These are phyloP conservation scores for Tenrec ecaudatus DNA, from an alignment of 2,113 vertebrate genomes.

Conservation along the genomic window DNA sequence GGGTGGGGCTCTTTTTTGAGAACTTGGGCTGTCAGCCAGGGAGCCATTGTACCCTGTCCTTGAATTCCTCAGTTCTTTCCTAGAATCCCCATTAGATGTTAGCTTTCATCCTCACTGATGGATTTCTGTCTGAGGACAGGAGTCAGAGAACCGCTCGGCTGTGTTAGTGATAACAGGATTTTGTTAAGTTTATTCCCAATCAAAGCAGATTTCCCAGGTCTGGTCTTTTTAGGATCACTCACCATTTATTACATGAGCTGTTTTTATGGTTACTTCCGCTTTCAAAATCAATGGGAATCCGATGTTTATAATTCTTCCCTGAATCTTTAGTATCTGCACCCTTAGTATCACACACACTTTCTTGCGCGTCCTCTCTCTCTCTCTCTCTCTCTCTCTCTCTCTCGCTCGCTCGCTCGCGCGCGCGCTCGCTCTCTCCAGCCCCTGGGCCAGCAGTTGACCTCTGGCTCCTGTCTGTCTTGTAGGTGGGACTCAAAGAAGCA, in stretches of 20 bases:
- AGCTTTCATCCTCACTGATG: not conserved
- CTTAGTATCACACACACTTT: too few species aligned
- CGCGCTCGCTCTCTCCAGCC: not conserved
- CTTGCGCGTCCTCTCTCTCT: too few species aligned
- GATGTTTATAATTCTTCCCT: too few species aligned
- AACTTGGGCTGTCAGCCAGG: not conserved
- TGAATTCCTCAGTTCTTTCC: not conserved
- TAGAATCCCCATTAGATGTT: too few species aligned
- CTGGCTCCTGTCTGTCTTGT: conserved; percentile 39
- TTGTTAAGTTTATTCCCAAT: too few species aligned
- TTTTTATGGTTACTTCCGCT: too few species aligned
- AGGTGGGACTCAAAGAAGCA: conserved; percentile 99
- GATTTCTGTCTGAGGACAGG: not conserved
- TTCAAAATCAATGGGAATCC: too few species aligned
- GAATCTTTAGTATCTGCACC: too few species aligned
- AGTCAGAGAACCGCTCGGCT: not conserved
- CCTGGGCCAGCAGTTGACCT: not conserved
- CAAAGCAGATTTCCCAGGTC: not conserved
- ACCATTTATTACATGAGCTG: too few species aligned
- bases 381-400: too few species aligned
- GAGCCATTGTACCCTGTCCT: not conserved
- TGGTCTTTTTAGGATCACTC: not conserved
- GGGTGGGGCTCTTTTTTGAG: too few species aligned
- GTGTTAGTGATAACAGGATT: too few species aligned
- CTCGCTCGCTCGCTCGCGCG: rapidly evolving